These are phyloP conservation scores for Drosophila bunnanda DNA, from an alignment of 2,888 invertebrate species.

Conservation along the genomic window DNA sequence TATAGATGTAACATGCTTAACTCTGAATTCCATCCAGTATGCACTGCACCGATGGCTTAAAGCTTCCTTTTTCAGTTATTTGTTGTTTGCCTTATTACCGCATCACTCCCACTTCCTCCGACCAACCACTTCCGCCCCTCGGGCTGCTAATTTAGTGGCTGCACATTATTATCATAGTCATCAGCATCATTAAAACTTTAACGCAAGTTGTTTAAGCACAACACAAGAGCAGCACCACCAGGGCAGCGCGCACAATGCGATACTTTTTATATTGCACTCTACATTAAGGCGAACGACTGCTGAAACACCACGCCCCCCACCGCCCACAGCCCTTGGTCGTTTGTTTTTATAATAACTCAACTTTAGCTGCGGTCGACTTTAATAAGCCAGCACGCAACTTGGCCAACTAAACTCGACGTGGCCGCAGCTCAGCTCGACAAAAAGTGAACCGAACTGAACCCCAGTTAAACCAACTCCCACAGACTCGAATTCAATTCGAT, in stretches of 20 bases:
- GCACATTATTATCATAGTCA: constrained; percentile 81
- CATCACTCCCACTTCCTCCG: constrained; percentile 30
- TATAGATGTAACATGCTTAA: no score
- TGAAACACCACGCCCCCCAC: constrained; percentile 21
- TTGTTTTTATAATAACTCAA: constrained; percentile 74
- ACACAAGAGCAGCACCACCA: constrained; percentile 35
- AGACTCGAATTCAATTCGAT: constrained; percentile 73
- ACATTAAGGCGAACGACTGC: constrained; percentile 75
- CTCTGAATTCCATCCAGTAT: constrained; percentile 16
- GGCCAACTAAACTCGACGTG: constrained; percentile 52
- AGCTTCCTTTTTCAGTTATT: constrained; percentile 8
- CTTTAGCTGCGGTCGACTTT: constrained; percentile 76
- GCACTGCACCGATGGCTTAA: constrained; percentile 26
- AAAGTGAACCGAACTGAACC: constrained; percentile 36
- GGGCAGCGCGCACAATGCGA: constrained; percentile 56
- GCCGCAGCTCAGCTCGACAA: constrained; percentile 25
- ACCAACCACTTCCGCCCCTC: constrained; percentile 33
- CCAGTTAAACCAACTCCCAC: constrained; percentile 36
- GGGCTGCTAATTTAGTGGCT: constrained; percentile 78
- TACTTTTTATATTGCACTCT: constrained; percentile 80
- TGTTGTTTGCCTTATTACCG: constrained; percentile 29
- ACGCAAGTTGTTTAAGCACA: constrained; percentile 73
- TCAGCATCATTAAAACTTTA: constrained; percentile 80
- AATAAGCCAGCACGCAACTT: constrained; percentile 79
- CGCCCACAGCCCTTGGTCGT: constrained; percentile 27